These are phyloP conservation scores for Ophioninae sp. DNA, from an alignment of 2,888 invertebrate species.

Conservation along the genomic window DNA sequence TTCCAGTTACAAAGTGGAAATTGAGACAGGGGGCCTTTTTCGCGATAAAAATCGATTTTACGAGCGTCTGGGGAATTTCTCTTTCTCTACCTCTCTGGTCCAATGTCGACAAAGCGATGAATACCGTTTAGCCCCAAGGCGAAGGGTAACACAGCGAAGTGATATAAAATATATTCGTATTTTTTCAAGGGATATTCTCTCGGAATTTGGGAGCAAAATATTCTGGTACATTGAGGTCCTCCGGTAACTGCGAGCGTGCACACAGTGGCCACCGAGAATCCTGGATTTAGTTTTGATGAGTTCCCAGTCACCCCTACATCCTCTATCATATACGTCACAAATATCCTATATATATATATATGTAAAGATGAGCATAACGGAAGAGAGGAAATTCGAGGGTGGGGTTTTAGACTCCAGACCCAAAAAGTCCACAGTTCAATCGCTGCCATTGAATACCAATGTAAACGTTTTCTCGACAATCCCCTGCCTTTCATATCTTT, in stretches of 20 bases:
- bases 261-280: constrained; percentile 64
- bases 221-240: constrained; percentile 27
- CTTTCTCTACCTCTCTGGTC: background rate
- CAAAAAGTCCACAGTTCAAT: constrained; percentile 74
- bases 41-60: constrained; percentile 47
- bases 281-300: constrained; percentile 78
- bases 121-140: constrained; percentile 5
- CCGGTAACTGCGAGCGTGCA: constrained; percentile 40
- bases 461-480: constrained; percentile 72
- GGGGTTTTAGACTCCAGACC: constrained; percentile 17
- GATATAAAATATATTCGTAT: constrained; percentile 76
- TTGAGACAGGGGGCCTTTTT: constrained; percentile 9
- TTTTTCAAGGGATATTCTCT: constrained; percentile 74
- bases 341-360: background rate
- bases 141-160: constrained; percentile 20
- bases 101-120: constrained; percentile 32
- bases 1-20: constrained; percentile 34
- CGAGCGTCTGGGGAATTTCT: constrained; percentile 35
- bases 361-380: constrained; percentile 14
- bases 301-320: constrained; percentile 65
- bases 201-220: constrained; percentile 48
- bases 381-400: constrained; percentile 1
- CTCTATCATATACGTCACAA: constrained; percentile 1
- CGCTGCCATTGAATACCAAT: constrained; percentile 77
- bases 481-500: constrained; percentile 46